These are phyloP conservation scores for Dasysyrphus tricinctus DNA, from an alignment of 2,888 invertebrate species.

Conservation along the genomic window DNA sequence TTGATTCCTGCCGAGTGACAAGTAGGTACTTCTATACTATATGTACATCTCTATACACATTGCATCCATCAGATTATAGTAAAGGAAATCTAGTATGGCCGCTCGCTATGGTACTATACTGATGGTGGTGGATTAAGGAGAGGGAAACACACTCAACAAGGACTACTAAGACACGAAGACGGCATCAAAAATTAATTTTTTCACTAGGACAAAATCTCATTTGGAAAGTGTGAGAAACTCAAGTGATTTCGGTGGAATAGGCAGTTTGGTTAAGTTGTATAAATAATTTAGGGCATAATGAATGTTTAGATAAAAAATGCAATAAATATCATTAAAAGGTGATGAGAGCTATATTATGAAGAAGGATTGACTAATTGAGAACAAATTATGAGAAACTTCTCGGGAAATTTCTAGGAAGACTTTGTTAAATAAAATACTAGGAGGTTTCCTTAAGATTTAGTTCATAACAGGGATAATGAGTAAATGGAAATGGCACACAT, in stretches of 20 bases:
- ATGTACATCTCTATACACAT: constrained; percentile 4
- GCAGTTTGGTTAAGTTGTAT: constrained; percentile 25
- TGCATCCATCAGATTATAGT: constrained; percentile 42
- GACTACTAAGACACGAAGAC: constrained; percentile 9
- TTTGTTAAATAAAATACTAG: not conserved
- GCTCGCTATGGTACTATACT: too few relatives aligned
- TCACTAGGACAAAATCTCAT: constrained; percentile 52
- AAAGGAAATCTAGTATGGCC: too few relatives aligned
- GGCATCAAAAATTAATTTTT: constrained; percentile 48
- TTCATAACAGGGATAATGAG: too few relatives aligned
- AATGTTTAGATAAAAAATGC: constrained; percentile 12
- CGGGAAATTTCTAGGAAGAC: not conserved
- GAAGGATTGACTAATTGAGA: not conserved
- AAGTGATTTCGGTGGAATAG: constrained; percentile 11
- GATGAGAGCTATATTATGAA: constrained; percentile 1
- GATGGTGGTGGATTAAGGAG: not conserved
- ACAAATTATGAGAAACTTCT: constrained; percentile 1
- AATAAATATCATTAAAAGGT: constrained; percentile 15
- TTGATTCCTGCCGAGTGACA: constrained; percentile 69
- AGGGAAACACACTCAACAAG: constrained; percentile 15
- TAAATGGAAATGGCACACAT: too few relatives aligned
- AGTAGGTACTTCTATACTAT: constrained; percentile 36
- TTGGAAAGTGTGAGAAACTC: constrained; percentile 39
- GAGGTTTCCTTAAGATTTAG: not conserved
- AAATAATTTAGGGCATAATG: constrained; percentile 34